Conservation (phyloP, 2,113 vertebrate genomes). For the Tricholaema leucomelas region DNA sequence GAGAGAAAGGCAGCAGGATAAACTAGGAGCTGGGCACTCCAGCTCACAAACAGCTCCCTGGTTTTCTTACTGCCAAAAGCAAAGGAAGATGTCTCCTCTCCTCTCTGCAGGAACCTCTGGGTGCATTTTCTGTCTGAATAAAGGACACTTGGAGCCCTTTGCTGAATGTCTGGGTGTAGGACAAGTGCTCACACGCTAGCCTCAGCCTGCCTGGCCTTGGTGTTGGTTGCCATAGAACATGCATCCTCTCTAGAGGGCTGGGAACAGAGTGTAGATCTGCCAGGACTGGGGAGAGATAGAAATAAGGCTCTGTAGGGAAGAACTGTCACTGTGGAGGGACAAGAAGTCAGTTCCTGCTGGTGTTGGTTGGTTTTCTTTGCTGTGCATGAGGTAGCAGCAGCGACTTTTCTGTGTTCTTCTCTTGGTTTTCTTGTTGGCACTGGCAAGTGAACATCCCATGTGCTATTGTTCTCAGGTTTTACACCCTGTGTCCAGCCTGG, state of each 20-base stretch:
- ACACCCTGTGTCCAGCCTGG: background rate
- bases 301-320: background rate
- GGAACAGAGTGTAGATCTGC: background rate
- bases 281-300: background rate
- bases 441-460: background rate
- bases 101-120: background rate
- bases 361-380: background rate
- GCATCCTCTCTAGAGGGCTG: background rate
- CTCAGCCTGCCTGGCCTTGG: background rate
- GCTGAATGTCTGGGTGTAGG: background rate
- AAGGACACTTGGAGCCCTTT: background rate
- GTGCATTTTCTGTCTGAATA: background rate
- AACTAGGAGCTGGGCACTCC: background rate
- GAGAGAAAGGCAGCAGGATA: background rate
- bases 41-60: accelerated
- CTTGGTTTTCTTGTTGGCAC: background rate
- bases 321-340: background rate
- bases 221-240: accelerated
- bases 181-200: background rate
- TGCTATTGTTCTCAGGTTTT: background rate
- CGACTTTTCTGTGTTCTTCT: background rate
- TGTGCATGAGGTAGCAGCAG: background rate
- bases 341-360: background rate
- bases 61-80: background rate
- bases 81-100: background rate